Evolutionary conservation across 2,888 invertebrate species (phyloP).

Genomic region (Corythucha ciliata): DNA sequence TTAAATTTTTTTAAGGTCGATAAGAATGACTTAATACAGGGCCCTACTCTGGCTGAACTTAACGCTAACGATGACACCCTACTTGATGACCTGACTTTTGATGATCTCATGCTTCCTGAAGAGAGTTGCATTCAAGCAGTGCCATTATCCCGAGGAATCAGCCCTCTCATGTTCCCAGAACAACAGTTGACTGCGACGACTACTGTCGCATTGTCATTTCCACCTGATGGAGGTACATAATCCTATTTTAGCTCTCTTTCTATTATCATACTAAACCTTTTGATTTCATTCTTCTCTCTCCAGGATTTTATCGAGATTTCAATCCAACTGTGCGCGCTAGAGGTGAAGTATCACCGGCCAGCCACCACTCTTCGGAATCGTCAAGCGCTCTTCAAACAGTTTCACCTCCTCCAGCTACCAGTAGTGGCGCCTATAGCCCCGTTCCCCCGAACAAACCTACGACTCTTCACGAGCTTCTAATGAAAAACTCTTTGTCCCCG

Average conservation of each 20-base stretch:
- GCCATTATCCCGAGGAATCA: constrained; percentile 13
- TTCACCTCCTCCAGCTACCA: constrained; percentile 41
- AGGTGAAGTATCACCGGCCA: constrained; percentile 51
- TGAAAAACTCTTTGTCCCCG: constrained; percentile 43
- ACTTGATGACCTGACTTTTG: constrained; percentile 75
- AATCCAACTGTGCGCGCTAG: constrained; percentile 12
- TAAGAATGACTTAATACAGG: constrained; percentile 73
- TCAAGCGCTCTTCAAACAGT: constrained; percentile 43
- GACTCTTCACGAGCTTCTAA: constrained; percentile 57
- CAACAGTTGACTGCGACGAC: constrained; percentile 11
- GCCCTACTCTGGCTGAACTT: constrained; percentile 73
- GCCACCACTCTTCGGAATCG: constrained; percentile 55
- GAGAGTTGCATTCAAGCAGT: constrained; percentile 48
- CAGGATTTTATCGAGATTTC: constrained; percentile 26
- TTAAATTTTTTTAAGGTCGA: constrained; percentile 64
- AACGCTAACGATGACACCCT: constrained; percentile 65
- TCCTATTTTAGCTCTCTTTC: neutral
- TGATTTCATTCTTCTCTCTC: neutral
- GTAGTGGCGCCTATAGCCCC: constrained; percentile 38
- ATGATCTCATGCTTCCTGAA: constrained; percentile 67
- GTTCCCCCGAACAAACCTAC: constrained; percentile 41
- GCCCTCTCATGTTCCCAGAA: constrained; percentile 11
- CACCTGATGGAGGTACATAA: constrained; percentile 34
- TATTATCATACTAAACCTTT: neutral
- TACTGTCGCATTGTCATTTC: constrained; percentile 38